phyloP scores from a whole-genome alignment of 2,113 vertebrate genomes.

The Prinia subflava region DNA sequence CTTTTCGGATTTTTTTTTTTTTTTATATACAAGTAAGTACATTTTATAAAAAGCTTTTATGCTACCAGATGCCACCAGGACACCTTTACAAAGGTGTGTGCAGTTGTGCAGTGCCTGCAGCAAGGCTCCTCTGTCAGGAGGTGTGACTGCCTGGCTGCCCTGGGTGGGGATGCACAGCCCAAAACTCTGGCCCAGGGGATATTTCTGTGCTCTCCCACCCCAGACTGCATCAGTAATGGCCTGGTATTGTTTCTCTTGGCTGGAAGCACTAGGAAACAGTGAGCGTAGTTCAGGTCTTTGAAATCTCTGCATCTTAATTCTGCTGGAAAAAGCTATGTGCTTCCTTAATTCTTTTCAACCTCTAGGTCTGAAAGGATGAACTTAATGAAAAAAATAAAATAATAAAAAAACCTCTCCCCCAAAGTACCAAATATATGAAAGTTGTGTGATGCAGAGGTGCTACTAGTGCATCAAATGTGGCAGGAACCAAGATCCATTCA shows the following conservation, averaged over 20 bases:
- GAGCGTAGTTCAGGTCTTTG: fast-evolving
- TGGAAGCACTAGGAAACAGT: not conserved
- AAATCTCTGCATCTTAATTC: not conserved
- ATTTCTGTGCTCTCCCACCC: not conserved
- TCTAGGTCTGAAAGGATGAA: not conserved
- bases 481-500: not conserved
- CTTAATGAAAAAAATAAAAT: not conserved
- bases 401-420: too few relatives aligned
- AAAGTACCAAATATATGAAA: not conserved
- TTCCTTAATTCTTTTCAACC: not conserved
- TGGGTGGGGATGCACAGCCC: too few relatives aligned
- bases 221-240: not conserved
- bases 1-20: not conserved
- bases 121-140: too few relatives aligned
- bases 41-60: not conserved
- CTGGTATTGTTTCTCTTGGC: not conserved
- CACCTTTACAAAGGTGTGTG: not conserved
- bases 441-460: not conserved
- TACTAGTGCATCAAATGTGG: not conserved
- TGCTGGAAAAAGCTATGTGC: not conserved
- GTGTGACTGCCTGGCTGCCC: not conserved
- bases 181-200: fast-evolving
- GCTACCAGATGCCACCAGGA: not conserved
- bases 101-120: not conserved
- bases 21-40: not conserved